Conservation (phyloP, 1,140 invertebrate genomes). For the Hirudo medicinalis region DNA sequence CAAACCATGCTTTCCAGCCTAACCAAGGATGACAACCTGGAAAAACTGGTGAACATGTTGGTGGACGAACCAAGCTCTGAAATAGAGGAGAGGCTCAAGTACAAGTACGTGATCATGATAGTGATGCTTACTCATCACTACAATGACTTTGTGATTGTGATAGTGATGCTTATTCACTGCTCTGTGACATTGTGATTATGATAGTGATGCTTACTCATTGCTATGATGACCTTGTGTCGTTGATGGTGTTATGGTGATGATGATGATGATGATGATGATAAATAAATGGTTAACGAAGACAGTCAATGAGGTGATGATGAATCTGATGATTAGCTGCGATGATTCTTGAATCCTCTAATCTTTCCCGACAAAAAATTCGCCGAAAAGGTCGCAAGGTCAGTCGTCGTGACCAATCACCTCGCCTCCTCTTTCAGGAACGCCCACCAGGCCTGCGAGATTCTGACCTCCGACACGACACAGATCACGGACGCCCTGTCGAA, state of each 20-base stretch:
- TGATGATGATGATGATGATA: background rate
- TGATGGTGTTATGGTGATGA: background rate
- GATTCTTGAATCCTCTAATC: too few species aligned
- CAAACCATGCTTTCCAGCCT: slow-evolving; percentile 50
- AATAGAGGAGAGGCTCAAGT: slow-evolving; percentile 59
- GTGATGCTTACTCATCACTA: too few species aligned
- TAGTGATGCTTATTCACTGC: too few species aligned
- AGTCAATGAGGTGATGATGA: background rate
- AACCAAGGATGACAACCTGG: slow-evolving; percentile 62
- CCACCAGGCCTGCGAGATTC: slow-evolving; percentile 80
- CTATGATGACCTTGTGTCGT: too few species aligned
- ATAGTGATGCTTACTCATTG: background rate
- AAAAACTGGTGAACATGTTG: slow-evolving; percentile 70
- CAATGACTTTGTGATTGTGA: too few species aligned
- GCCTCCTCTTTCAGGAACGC: slow-evolving; percentile 41
- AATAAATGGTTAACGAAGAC: background rate
- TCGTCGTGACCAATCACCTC: background rate
- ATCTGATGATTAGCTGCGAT: too few species aligned
- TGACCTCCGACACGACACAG: slow-evolving; percentile 71
- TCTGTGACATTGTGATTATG: too few species aligned
- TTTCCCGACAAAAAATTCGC: too few species aligned
- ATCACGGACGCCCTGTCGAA: slow-evolving; percentile 71
- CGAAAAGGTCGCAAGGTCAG: too few species aligned
- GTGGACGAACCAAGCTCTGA: slow-evolving; percentile 67
- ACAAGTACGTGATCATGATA: slow-evolving; percentile 53